Evolutionary conservation across 2,797 vertebrate genomes (phyloP), one percentile per base, ranked within the genome.

Genomic region (Paedocypris micromegethes): DNA sequence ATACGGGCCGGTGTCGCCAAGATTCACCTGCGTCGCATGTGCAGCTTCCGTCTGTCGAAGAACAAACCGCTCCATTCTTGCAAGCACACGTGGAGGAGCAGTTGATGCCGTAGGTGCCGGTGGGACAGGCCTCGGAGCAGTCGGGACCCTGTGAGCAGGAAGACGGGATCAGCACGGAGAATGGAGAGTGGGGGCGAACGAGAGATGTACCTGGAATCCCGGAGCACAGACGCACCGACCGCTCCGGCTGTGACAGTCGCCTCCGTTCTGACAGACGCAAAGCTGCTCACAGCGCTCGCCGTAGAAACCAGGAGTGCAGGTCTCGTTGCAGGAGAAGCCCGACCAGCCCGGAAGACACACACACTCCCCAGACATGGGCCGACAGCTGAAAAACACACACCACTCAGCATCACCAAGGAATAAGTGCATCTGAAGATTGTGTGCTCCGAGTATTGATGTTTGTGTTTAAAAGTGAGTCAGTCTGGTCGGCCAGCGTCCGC

Each of bases 301-400:
- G 0, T 90, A 96, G 84, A 97, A 95, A 9, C 96, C 93, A 0
- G 93, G 92, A 8, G 92, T 83, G 73, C 96, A 99, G 0, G 93
- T 96, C 82, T 99, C 95, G 0, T 99, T 96, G 83, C 96, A 99
- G 88, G 94, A 95, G 38, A 97, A 92, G 40, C 96, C 95, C 1
- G 96, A 92, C 95, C 93, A 95, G 66, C 96, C 96, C 0, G 92
- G 83, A 75, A 80, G 86, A 84, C 96, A 98, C 45, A 86, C 84
- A 76, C 96, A 98, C 83, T 97, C 94, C 42, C 96, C 96, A 77
- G 95, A 95, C 92, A 97, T 92, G 6, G 96, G 95, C 81, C 98
- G 96, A 87, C 96, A 99, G 89, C 96, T 99, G 90, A 76, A 5
- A 78, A 74, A 87, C 50, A 64, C 9, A 63, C 3, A 2, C 7